Evolutionary conservation across 2,797 vertebrate genomes (phyloP).

Genomic region (Peromyscus eremicus): DNA sequence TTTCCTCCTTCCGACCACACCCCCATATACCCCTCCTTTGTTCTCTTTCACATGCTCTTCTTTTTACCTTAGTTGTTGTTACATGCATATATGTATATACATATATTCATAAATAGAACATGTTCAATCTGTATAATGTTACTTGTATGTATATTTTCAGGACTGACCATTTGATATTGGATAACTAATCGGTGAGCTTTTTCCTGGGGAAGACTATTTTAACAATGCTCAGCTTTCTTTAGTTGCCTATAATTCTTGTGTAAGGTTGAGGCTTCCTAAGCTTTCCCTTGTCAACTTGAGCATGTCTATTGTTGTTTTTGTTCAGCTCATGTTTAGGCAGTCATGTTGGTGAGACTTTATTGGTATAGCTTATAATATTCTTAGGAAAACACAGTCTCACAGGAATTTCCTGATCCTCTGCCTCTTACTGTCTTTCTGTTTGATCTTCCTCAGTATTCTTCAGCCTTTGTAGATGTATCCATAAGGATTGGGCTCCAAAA

Average conservation of each 20-base stretch:
- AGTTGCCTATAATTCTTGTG: not conserved
- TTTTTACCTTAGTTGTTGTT: not conserved
- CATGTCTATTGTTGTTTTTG: not conserved
- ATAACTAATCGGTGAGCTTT: not conserved
- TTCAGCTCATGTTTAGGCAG: not conserved
- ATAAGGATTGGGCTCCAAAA: not conserved
- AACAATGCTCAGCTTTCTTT: not conserved
- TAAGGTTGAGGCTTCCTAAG: not conserved
- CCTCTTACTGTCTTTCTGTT: not conserved
- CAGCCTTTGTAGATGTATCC: too few species aligned
- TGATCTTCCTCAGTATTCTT: not conserved
- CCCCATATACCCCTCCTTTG: too few species aligned
- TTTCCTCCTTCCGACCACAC: too few species aligned
- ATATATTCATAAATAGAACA: too few species aligned
- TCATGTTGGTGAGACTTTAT: not conserved
- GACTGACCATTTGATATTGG: not conserved
- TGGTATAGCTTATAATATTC: not conserved
- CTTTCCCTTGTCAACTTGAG: not conserved
- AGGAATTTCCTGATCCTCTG: not conserved
- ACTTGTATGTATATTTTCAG: not conserved
- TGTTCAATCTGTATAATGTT: not conserved
- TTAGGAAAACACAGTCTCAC: not conserved
- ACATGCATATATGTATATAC: too few species aligned
- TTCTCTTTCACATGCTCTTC: not conserved
- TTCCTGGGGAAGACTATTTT: not conserved